Conservation (phyloP, 2,888 invertebrate genomes). For the Trissolcus japonicus region DNA sequence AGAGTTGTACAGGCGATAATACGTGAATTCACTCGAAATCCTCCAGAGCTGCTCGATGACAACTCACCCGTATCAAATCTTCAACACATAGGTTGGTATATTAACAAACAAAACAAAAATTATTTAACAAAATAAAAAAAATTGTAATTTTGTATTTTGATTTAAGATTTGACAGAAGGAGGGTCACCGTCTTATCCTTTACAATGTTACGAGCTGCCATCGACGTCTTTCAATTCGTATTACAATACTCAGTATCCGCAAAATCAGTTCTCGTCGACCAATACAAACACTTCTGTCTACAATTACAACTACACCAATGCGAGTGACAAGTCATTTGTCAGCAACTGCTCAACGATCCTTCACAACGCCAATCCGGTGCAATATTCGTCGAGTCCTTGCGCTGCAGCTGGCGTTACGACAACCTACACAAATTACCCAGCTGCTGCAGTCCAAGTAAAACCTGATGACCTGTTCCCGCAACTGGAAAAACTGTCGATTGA, state of each 20-base stretch:
- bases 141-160: background rate
- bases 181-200: constrained; percentile 70
- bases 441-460: constrained; percentile 40
- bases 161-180: constrained; percentile 69
- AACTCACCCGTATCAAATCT: constrained; percentile 65
- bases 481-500: constrained; percentile 78
- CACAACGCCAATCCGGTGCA: constrained; percentile 62
- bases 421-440: constrained; percentile 66
- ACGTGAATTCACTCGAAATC: constrained; percentile 85
- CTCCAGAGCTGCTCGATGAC: constrained; percentile 77
- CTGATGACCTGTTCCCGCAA: constrained; percentile 76
- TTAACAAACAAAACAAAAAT: background rate
- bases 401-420: constrained; percentile 66
- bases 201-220: constrained; percentile 69
- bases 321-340: constrained; percentile 57
- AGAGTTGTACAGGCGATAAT: constrained; percentile 88
- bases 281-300: constrained; percentile 66
- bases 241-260: constrained; percentile 66
- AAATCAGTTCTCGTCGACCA: constrained; percentile 65
- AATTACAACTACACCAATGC: constrained; percentile 72
- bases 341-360: constrained; percentile 40
- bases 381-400: constrained; percentile 68
- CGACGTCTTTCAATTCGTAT: constrained; percentile 70
- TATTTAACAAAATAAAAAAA: background rate
- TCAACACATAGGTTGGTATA: constrained; percentile 67